A percentile compares a stretch with the other conserved stretches of the same genome.
These are phyloP conservation scores for Cuniculus paca DNA, from an alignment of 2,797 vertebrate species.

Conservation along the genomic window DNA sequence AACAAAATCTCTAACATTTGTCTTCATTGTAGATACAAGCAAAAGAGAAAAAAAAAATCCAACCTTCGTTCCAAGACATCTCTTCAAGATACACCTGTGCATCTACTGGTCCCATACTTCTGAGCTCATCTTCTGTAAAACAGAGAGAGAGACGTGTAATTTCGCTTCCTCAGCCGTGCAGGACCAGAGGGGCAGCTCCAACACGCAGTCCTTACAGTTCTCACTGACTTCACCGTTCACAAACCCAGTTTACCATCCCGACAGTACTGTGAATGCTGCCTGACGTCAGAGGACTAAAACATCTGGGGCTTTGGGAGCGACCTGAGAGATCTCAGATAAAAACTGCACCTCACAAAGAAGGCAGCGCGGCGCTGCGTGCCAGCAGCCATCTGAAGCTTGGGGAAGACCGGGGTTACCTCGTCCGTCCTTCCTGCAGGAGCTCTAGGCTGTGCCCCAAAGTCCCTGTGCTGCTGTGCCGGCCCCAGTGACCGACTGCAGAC, in stretches of 20 bases:
- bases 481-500: background rate
- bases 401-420: background rate
- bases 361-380: background rate
- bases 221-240: background rate
- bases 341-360: background rate
- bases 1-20: conserved; percentile 30
- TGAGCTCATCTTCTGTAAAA: conserved; percentile 91
- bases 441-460: background rate
- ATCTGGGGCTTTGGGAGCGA: background rate
- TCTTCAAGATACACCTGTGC: conserved; percentile 91
- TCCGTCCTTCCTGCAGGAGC: conserved; percentile 13
- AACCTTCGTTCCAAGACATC: conserved; percentile 94
- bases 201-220: background rate
- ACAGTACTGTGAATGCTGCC: conserved; percentile 14
- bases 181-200: background rate
- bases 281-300: background rate
- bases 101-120: conserved; percentile 93
- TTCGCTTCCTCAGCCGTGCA: conserved; percentile 4
- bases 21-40: background rate
- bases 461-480: background rate
- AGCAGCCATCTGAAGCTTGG: background rate
- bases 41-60: conserved; percentile 50
- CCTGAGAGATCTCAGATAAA: background rate
- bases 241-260: background rate
- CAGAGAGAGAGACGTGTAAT: conserved; percentile 71